Conservation (phyloP, 2,797 vertebrate genomes). For the Chelmon rostratus region DNA sequence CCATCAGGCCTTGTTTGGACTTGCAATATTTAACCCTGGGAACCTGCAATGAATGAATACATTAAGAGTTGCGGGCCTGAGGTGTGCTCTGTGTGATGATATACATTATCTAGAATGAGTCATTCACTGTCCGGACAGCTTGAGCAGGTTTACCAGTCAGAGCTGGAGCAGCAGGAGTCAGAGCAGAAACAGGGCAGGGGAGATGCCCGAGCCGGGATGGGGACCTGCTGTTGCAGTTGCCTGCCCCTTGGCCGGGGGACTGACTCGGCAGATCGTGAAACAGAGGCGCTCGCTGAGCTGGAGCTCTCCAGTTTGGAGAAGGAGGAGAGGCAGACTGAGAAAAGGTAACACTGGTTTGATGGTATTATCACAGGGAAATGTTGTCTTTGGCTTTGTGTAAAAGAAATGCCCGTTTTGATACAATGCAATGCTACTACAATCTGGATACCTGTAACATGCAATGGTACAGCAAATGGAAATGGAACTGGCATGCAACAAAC, state of each 20-base stretch:
- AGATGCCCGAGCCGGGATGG: slow-evolving; percentile 72
- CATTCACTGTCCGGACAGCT: slow-evolving; percentile 59
- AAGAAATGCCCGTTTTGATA: neutral
- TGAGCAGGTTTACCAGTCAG: slow-evolving; percentile 64
- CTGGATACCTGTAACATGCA: neutral
- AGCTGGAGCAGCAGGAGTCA: slow-evolving; percentile 67
- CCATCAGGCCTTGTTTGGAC: slow-evolving; percentile 77
- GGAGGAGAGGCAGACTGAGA: slow-evolving; percentile 65
- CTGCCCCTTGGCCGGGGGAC: slow-evolving; percentile 58
- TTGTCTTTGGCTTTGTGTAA: slow-evolving; percentile 12
- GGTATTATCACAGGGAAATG: slow-evolving; percentile 10
- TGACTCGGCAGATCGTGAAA: slow-evolving; percentile 54
- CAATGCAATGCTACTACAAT: neutral
- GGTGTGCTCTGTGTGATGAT: slow-evolving; percentile 65
- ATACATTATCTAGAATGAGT: slow-evolving; percentile 69
- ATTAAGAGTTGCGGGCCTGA: slow-evolving; percentile 69
- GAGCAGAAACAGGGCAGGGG: slow-evolving; percentile 62
- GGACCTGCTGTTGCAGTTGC: slow-evolving; percentile 80
- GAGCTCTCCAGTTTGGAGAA: slow-evolving; percentile 67
- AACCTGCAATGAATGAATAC: slow-evolving; percentile 69
- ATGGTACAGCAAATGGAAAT: slow-evolving; percentile 4
- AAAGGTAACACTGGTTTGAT: slow-evolving; percentile 76
- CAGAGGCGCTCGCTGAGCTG: slow-evolving; percentile 41
- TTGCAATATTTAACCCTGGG: slow-evolving; percentile 80
- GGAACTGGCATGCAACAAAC: slow-evolving; percentile 2